Evolutionary conservation across 2,888 invertebrate genomes (phyloP).

Genomic region (Sthenelais limicola): DNA sequence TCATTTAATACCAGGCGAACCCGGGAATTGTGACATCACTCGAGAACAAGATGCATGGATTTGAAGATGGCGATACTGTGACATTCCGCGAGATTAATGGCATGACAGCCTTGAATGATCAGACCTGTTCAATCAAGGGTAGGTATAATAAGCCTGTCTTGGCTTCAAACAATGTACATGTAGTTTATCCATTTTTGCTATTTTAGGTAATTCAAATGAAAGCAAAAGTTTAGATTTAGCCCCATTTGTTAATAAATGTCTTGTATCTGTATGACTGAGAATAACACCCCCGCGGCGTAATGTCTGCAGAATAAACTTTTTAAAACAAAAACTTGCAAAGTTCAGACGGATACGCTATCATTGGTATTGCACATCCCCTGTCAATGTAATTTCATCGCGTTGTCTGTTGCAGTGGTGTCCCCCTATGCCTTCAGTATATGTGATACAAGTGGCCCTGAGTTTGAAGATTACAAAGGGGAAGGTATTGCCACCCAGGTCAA

Average conservation of each 20-base stretch:
- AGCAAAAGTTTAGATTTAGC: too few relatives aligned
- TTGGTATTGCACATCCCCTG: too few relatives aligned
- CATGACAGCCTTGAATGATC: slow-evolving; percentile 67
- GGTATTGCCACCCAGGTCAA: slow-evolving; percentile 70
- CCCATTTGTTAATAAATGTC: too few relatives aligned
- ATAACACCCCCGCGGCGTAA: too few relatives aligned
- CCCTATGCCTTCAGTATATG: slow-evolving; percentile 67
- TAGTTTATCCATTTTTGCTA: too few relatives aligned
- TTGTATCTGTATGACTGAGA: too few relatives aligned
- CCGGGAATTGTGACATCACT: slow-evolving; percentile 68
- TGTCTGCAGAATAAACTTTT: too few relatives aligned
- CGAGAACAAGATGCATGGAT: slow-evolving; percentile 66
- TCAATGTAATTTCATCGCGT: too few relatives aligned
- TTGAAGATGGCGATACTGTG: slow-evolving; percentile 69
- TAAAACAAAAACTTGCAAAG: too few relatives aligned
- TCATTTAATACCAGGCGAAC: slow-evolving; percentile 63
- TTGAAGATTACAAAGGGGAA: slow-evolving; percentile 60
- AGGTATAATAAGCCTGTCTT: slow-evolving; percentile 24
- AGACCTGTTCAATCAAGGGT: slow-evolving; percentile 65
- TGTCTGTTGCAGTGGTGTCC: slow-evolving; percentile 61
- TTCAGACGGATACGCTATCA: too few relatives aligned
- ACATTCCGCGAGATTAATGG: slow-evolving; percentile 69
- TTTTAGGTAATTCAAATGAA: too few relatives aligned
- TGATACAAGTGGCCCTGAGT: slow-evolving; percentile 64
- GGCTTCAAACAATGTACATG: too few relatives aligned